A percentile compares a stretch with the other conserved stretches of the same genome.
phyloP scores from a whole-genome alignment of 2,113 vertebrate genomes.

The Dromaius novaehollandiae region DNA sequence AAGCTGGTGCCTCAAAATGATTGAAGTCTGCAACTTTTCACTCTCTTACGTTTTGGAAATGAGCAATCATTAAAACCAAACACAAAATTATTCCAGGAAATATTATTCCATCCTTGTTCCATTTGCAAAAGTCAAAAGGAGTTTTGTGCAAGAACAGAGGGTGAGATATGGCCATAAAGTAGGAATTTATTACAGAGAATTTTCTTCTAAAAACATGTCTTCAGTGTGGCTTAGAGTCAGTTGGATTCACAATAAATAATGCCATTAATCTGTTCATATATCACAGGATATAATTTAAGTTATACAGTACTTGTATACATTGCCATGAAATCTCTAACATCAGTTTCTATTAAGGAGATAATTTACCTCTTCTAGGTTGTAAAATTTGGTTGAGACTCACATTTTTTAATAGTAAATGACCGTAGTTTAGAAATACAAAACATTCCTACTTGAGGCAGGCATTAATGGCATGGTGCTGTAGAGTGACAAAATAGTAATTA shows the following conservation, averaged over 20 bases:
- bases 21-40: not conserved
- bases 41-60: conserved; percentile 35
- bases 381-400: conserved; percentile 56
- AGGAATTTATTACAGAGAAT: conserved; percentile 26
- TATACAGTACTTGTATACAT: conserved; percentile 63
- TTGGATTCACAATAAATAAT: conserved; percentile 59
- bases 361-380: conserved; percentile 52
- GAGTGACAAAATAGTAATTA: not conserved
- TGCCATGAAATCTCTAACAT: conserved; percentile 73
- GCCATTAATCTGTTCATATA: conserved; percentile 67
- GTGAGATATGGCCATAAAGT: conserved; percentile 7
- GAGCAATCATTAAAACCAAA: conserved; percentile 48
- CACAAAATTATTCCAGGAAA: conserved; percentile 49
- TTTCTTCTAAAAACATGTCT: conserved; percentile 60
- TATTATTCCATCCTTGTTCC: conserved; percentile 46
- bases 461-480: not conserved
- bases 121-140: conserved; percentile 48
- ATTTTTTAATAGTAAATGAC: not conserved
- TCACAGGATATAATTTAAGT: conserved; percentile 75
- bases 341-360: conserved; percentile 14
- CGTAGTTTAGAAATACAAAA: not conserved
- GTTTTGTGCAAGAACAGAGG: conserved; percentile 30
- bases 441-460: not conserved
- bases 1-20: not conserved
- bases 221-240: conserved; percentile 7